Base-by-base conservation (phyloP, 2,113 vertebrate species). In the Gallinago media region DNA sequence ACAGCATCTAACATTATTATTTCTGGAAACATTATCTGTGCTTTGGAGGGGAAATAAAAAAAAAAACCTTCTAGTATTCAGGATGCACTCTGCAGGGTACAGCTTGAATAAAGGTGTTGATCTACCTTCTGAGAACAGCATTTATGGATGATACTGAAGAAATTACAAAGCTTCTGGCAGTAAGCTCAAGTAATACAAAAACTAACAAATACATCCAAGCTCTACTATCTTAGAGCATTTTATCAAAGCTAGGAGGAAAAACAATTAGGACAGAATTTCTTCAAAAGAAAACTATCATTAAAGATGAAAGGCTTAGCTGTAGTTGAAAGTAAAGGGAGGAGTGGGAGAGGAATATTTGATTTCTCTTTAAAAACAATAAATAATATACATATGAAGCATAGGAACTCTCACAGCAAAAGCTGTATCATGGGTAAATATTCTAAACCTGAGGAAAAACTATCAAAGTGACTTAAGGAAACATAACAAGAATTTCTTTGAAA, bases 1-100 rank as follows among this genome's bases (percentile, higher is more conserved):
- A 93, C 90, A 80, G 75, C 67, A 93, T 74, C 82, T 67, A 83
- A 83, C 61, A n/a, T 46, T 85, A 77, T 87, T 95, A 94, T 93
- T 91, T 93, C 88, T 93, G 63, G 59, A 83, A 95, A 93, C 50
- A 81, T 74, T 77, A 92, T 88, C 32, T 90, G 42, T 20, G 63
- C 82, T 96, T 80, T 74, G 42, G 49, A 80, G 21, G 11, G 49
- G 65, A 95, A 91, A 92, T 71, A 27, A 27, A 52, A 85, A 89
- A 85, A 87, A 89, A 89, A 62, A 56, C 11, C 27, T 44, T 58
- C 18, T 38, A 13, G 4, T 20, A 91, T 81, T 90, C 72, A 96
- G 94, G 68, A 94, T 61, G 76, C 68, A 94, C 72, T 80, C 72
- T 72, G 76, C 72, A 88, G 76, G 73, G 61, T 74, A 86, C 52